These are phyloP conservation scores for Acomys russatus DNA, from an alignment of 2,797 vertebrate genomes.

Conservation along the genomic window DNA sequence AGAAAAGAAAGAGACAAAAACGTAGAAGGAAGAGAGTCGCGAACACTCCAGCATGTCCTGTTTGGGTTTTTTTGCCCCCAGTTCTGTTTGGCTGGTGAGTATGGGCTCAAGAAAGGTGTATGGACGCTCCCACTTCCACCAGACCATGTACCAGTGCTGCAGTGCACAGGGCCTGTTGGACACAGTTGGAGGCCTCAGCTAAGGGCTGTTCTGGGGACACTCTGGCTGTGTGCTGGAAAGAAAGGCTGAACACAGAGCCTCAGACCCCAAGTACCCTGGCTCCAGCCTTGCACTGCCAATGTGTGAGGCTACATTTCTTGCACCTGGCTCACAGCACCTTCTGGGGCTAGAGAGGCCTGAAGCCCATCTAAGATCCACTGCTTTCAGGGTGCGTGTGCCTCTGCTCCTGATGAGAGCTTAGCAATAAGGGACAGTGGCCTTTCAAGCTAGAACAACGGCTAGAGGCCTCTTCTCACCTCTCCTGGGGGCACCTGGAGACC, in stretches of 20 bases:
- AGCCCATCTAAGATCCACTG: not conserved
- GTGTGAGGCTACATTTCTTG: not conserved
- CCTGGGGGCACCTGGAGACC: slow-evolving; percentile 58
- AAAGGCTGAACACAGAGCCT: not conserved
- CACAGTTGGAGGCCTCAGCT: not conserved
- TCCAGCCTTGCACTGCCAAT: not conserved
- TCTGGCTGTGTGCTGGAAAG: not conserved
- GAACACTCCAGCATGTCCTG: not conserved
- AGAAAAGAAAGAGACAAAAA: not conserved
- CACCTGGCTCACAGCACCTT: not conserved
- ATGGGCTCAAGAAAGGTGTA: not conserved
- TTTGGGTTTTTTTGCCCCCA: no score
- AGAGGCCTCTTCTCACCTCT: not conserved
- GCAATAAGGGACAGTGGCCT: not conserved
- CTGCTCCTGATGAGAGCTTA: not conserved
- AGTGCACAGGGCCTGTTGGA: accelerated
- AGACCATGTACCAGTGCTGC: not conserved
- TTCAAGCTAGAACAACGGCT: not conserved
- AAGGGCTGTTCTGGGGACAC: not conserved
- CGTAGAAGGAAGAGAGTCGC: no score
- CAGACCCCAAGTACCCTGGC: not conserved
- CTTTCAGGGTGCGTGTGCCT: not conserved
- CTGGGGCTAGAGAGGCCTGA: not conserved
- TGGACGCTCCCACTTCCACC: no score
- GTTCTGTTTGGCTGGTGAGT: not conserved